phyloP scores from a whole-genome alignment of 2,797 vertebrate genomes.

The Alexandromys oeconomus region DNA sequence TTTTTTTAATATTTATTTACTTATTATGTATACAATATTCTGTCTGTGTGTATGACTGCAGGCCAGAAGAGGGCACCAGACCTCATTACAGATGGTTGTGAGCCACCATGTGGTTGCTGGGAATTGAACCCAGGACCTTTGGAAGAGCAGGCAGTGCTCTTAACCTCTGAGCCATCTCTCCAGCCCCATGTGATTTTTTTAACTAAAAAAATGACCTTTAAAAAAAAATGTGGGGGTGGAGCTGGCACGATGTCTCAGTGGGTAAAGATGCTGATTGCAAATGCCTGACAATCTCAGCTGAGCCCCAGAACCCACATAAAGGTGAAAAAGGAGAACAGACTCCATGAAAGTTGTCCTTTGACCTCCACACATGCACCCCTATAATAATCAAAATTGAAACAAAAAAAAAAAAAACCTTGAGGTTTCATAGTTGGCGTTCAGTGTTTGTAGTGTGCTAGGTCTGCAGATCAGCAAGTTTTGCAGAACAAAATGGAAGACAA shows the following conservation, averaged over 20 bases:
- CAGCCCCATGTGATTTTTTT: not conserved
- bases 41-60: too few relatives aligned
- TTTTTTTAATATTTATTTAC: too few relatives aligned
- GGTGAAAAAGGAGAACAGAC: not conserved
- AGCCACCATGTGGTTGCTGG: not conserved
- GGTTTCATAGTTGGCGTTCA: not conserved
- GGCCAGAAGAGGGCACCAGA: too few relatives aligned
- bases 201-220: not conserved
- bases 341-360: not conserved
- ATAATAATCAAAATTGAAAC: not conserved
- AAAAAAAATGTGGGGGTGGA: not conserved
- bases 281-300: too few relatives aligned
- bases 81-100: not conserved
- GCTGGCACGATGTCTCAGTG: not conserved
- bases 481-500: conserved; percentile 28
- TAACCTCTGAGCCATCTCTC: not conserved
- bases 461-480: not conserved
- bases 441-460: not conserved
- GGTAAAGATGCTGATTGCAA: not conserved
- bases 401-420: not conserved
- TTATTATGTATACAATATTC: too few relatives aligned
- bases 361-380: not conserved
- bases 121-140: not conserved
- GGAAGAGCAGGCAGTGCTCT: not conserved
- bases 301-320: not conserved